These are phyloP conservation scores for Diprion similis DNA, from an alignment of 1,140 invertebrate species.

Conservation along the genomic window DNA sequence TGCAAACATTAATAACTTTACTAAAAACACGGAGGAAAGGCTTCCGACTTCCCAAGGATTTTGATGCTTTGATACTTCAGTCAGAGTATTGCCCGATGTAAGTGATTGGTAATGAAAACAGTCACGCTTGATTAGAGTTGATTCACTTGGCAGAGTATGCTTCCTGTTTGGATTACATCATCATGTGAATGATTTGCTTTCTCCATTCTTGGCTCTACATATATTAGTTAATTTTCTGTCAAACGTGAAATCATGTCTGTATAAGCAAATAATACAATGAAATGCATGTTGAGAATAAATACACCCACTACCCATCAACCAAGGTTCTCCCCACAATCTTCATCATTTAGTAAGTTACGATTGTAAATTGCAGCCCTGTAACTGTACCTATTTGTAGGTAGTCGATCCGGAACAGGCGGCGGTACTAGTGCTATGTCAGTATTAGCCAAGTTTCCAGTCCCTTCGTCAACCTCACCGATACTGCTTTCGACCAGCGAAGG, in stretches of 20 bases:
- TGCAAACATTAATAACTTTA: no score
- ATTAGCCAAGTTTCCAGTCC: conserved; percentile 57
- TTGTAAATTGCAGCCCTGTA: conserved; percentile 77
- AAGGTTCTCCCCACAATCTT: conserved; percentile 68
- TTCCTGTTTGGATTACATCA: conserved; percentile 23
- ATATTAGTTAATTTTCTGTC: conserved; percentile 19
- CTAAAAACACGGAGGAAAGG: no score
- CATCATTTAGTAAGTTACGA: conserved; percentile 66
- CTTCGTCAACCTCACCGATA: conserved; percentile 80
- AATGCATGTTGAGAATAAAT: conserved; percentile 76
- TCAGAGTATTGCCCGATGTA: no score
- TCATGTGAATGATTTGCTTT: conserved; percentile 16
- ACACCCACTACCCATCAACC: conserved; percentile 80
- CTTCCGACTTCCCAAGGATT: no score
- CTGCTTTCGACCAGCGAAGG: conserved; percentile 71
- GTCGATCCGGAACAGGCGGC: conserved; percentile 61
- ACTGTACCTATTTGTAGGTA: conserved; percentile 82
- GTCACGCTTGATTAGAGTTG: no score
- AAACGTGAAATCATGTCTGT: conserved; percentile 29
- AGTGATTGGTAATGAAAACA: no score
- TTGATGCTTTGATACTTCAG: no score
- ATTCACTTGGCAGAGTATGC: no score
- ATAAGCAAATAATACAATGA: conserved; percentile 51
- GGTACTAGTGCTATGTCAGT: conserved; percentile 54
- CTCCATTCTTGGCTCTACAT: conserved; percentile 12